Percentiles rank a stretch among this genome's conserved stretches.
Evolutionary conservation across 1,140 invertebrate species (phyloP).

Genomic region (Vollenhovia emeryi): DNA sequence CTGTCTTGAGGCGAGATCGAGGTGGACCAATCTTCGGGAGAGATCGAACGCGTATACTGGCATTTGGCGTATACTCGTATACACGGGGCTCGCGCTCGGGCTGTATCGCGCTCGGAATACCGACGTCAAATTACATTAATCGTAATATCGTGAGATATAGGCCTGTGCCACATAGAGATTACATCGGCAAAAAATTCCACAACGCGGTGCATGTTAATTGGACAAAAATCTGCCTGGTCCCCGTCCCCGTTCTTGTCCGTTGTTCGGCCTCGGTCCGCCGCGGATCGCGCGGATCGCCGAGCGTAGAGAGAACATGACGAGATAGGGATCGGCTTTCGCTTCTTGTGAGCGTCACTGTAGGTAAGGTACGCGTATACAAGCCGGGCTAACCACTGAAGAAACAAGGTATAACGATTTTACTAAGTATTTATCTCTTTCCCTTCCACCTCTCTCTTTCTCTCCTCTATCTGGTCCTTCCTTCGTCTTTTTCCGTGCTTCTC

Average conservation of each 20-base stretch:
- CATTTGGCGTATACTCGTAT: background rate
- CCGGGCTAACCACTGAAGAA: conserved; percentile 63
- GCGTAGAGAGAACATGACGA: conserved; percentile 71
- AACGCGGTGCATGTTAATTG: conserved; percentile 76
- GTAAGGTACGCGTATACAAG: conserved; percentile 66
- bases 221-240: conserved; percentile 69
- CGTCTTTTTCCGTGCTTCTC: background rate
- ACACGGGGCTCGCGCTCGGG: background rate
- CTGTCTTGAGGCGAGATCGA: conserved; percentile 32
- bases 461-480: background rate
- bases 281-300: conserved; percentile 63
- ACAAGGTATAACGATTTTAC: conserved; percentile 75
- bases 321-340: conserved; percentile 77
- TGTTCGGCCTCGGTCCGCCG: conserved; percentile 18
- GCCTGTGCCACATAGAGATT: conserved; percentile 58
- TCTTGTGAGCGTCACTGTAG: conserved; percentile 75
- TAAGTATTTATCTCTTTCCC: conserved; percentile 64
- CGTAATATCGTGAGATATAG: conserved; percentile 73
- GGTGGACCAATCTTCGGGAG: conserved; percentile 35
- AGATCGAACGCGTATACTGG: conserved; percentile 18
- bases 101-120: conserved; percentile 56
- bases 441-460: background rate
- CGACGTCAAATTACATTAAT: conserved; percentile 76
- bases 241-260: background rate
- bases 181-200: conserved; percentile 72